Evolutionary conservation across 2,797 vertebrate genomes (phyloP), one percentile per base, ranked within the genome.

Genomic region (Gorsachius magnificus): DNA sequence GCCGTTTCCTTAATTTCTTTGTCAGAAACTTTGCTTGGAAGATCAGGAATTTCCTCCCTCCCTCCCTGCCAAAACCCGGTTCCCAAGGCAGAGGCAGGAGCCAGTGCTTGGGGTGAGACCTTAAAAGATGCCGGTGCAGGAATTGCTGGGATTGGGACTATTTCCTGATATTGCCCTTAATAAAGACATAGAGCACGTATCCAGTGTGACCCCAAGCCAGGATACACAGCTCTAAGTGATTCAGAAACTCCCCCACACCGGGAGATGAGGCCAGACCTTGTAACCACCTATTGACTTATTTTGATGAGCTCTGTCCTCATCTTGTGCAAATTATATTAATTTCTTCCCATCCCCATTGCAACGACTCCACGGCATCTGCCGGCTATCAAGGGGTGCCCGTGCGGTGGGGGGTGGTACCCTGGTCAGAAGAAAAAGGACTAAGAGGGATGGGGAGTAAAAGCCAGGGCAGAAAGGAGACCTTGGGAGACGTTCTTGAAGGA

Each of bases 311-410:
- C 38, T 51, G 25, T 28, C 38, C 60, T 83, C 8, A 1, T n/a
- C n/a, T 56, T 56, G 18, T 63, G 56, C 10, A 58, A 51, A 50
- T 46, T 54, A 16, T 1, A 45, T 36, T 45, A 0, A 20, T 72
- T 83, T 82, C 68, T 70, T 87, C 56, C 65, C 68, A 41, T 19
- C 4, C 31, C 21, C 6, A 5, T 6, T 60, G 38, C 43, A 93
- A 68, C 0, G 7, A 70, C 38, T 38, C 36, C 64, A 9, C 0
- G 1, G 28, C 4, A 1, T 31, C 64, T 63, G 36, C 22, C 3
- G 11, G 48, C 45, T 60, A 11, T 13, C 20, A 24, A 45, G 13
- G 5, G 25, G 5, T 21, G 21, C 38, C 31, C 4, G 1, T 3
- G 2, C 1, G 4, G 17, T 24, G 50, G 22, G 36, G 25, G 48